Conservation (phyloP, 1,140 invertebrate genomes). For the Lethocerus indicus region DNA sequence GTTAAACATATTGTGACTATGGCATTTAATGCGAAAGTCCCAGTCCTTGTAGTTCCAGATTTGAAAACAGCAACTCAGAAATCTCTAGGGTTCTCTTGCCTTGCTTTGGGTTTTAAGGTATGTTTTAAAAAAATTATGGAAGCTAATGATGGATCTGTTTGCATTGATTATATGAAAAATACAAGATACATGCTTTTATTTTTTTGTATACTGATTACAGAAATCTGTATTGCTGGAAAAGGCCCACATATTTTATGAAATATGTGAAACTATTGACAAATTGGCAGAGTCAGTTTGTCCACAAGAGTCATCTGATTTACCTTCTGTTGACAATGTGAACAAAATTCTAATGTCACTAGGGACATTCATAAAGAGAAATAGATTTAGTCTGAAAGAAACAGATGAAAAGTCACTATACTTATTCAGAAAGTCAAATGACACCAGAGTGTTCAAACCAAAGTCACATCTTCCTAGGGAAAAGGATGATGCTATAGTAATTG, state of each 20-base stretch:
- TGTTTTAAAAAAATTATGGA: slow-evolving; percentile 1
- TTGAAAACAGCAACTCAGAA: slow-evolving; percentile 1
- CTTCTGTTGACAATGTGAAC: no score
- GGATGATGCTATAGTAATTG: no score
- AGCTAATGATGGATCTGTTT: no score
- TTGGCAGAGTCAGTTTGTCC: no score
- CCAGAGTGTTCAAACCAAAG: slow-evolving; percentile 6
- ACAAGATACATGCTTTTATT: neutral
- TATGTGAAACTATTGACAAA: no score
- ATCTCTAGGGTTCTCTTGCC: slow-evolving; percentile 1
- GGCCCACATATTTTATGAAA: no score
- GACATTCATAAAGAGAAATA: no score
- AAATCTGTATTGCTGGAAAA: no score
- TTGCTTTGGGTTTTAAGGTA: slow-evolving; percentile 9
- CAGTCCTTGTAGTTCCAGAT: neutral
- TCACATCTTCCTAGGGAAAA: no score
- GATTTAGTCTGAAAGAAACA: no score
- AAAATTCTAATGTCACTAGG: no score
- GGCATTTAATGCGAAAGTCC: neutral
- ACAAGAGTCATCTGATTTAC: no score
- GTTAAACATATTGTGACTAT: neutral
- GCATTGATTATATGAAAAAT: neutral
- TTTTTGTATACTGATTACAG: neutral
- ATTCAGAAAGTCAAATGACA: neutral
- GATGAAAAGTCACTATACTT: neutral